Evolutionary conservation across 2,113 vertebrate species (phyloP), one percentile per base, ranked within the genome.

Genomic region (Bubo blakistoni): DNA sequence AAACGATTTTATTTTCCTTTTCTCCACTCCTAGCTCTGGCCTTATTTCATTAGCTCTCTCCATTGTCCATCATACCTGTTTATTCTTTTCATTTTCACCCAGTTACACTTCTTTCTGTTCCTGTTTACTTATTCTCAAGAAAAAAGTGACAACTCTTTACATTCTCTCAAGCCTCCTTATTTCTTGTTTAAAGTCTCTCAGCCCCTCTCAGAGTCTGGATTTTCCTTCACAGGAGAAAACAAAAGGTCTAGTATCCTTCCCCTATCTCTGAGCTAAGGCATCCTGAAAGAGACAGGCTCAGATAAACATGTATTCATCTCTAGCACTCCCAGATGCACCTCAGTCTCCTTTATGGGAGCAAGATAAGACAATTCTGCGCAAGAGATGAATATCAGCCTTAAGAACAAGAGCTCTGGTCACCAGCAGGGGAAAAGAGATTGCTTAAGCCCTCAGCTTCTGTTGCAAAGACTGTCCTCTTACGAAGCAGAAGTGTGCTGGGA

Each of bases 231-330:
- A 34, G 40, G 27, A 57, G 47, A 76, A 94, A 92, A 81, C 49
- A 88, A 93, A 92, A 86, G 13, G 16, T 46, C 74, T 71, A 76
- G 32, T 29, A 38, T 94, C 65, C 80, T 95, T 86, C 16, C 34
- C 29, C 70, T 67, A 22, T 94, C 86, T 94, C 66, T 69, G 29
- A 72, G 24, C 27, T 71, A 81, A 81, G 80, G 70, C 70, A 80
- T 85, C 66, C 74, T 94, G 70, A 90, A 91, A 92, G 62, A 94
- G 36, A 30, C 66, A 81, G 73, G 34, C 44, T 46, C 57, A 69
- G 84, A 90, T 94, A 91, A 93, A 94, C 27, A 93, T 42, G 25
- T 71, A 32, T 88, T 95, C 66, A 93, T 82, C 85, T 91, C 61
- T 70, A 49, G 32, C 4, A 6, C 30, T 94, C 84, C 65, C 70